Percentiles rank a stretch among this genome's conserved stretches.
Evolutionary conservation across 2,888 invertebrate genomes (phyloP).

Genomic region (Aleiodes alternator): DNA sequence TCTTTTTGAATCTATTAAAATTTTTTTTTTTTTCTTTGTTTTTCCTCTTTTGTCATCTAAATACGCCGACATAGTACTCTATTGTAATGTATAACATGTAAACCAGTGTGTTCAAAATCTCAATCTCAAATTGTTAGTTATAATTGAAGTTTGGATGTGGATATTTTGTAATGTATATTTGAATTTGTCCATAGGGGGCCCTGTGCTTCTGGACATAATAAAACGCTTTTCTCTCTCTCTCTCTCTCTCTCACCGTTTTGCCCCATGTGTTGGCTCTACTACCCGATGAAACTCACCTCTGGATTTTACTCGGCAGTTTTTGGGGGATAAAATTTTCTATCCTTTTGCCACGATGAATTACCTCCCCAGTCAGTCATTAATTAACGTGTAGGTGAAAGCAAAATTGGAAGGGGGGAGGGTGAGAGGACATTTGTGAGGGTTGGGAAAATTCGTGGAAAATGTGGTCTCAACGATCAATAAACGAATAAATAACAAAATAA

Average conservation of each 20-base stretch:
- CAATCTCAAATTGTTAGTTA: no score
- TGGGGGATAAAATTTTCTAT: not conserved
- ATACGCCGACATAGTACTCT: no score
- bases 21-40: no score
- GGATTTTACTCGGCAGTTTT: not conserved
- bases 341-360: conserved; percentile 5
- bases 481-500: no score
- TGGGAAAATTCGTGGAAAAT: conserved; percentile 8
- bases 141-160: no score
- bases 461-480: conserved; percentile 1
- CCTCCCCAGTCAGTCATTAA: conserved; percentile 6
- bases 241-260: not conserved
- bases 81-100: no score
- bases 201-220: no score
- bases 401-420: not conserved
- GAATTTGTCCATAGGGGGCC: no score
- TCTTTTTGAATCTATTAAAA: no score
- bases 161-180: not conserved
- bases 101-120: no score
- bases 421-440: conserved; percentile 3
- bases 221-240: not conserved
- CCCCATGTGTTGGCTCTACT: no score
- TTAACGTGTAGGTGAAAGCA: not conserved
- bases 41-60: no score
- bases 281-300: not conserved